These are phyloP conservation scores for Galaxea fascicularis DNA, from an alignment of 92 coral and sea anemone genomes.

Conservation along the genomic window DNA sequence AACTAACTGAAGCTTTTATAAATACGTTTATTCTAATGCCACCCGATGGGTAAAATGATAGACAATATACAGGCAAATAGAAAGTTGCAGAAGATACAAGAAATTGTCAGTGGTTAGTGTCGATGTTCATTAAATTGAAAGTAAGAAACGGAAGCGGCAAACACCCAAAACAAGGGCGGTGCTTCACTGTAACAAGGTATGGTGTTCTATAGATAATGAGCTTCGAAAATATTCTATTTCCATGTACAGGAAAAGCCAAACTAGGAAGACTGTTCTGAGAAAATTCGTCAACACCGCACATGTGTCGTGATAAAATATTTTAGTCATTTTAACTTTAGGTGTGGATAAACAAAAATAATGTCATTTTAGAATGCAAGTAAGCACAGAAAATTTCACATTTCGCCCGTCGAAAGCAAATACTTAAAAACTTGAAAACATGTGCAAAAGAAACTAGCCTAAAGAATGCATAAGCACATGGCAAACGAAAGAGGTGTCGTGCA, in stretches of 20 bases:
- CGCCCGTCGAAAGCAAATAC: constrained; percentile 4
- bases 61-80: constrained; percentile 3
- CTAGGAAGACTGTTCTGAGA: neutral
- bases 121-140: no score
- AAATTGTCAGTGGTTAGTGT: constrained; percentile 3
- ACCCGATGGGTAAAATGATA: neutral
- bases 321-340: neutral
- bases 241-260: neutral
- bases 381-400: neutral
- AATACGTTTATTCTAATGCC: no score
- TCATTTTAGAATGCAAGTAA: neutral
- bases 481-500: neutral
- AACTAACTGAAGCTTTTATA: no score
- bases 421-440: neutral
- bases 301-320: neutral
- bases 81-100: constrained; percentile 10
- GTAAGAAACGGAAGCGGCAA: neutral
- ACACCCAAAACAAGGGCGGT: neutral
- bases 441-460: neutral
- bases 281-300: no score
- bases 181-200: neutral
- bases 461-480: neutral
- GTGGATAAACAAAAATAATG: neutral
- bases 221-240: neutral
- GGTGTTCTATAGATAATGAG: constrained; percentile 1